Percentiles rank a stretch among this genome's conserved stretches.
Conservation (phyloP, 2,797 vertebrate species). For the Coccyzus lansbergi region DNA sequence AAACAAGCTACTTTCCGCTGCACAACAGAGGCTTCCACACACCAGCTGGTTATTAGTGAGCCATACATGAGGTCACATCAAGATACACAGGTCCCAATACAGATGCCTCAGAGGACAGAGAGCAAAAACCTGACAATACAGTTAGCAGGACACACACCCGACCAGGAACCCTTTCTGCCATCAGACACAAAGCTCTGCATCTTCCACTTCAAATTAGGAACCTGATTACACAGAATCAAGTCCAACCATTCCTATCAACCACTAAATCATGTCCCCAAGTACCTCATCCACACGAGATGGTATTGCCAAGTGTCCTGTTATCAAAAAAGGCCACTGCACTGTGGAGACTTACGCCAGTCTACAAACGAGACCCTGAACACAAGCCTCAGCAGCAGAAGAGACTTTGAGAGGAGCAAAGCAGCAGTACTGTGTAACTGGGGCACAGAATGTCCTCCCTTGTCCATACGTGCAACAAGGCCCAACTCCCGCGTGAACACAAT, state of each 20-base stretch:
- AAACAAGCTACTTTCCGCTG: background rate
- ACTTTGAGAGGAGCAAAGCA: background rate
- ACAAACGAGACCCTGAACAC: background rate
- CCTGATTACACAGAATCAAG: background rate
- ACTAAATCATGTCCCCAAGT: too few relatives aligned
- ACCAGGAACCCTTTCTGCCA: background rate
- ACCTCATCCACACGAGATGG: background rate
- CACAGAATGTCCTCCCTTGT: background rate
- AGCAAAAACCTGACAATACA: background rate
- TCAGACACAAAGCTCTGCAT: background rate
- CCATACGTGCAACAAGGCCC: rapidly evolving
- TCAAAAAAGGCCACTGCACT: background rate
- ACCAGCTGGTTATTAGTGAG: background rate
- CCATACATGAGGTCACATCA: background rate
- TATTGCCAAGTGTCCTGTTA: background rate
- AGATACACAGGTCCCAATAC: background rate
- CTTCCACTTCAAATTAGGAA: background rate
- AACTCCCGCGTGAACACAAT: background rate
- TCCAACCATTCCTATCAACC: too few relatives aligned
- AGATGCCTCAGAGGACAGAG: rapidly evolving
- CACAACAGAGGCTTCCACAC: background rate
- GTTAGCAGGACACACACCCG: background rate
- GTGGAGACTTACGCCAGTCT: background rate
- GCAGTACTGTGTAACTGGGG: background rate
- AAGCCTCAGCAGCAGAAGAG: background rate